phyloP scores from a whole-genome alignment of 2,888 invertebrate genomes.

The Pollenia labialis region DNA sequence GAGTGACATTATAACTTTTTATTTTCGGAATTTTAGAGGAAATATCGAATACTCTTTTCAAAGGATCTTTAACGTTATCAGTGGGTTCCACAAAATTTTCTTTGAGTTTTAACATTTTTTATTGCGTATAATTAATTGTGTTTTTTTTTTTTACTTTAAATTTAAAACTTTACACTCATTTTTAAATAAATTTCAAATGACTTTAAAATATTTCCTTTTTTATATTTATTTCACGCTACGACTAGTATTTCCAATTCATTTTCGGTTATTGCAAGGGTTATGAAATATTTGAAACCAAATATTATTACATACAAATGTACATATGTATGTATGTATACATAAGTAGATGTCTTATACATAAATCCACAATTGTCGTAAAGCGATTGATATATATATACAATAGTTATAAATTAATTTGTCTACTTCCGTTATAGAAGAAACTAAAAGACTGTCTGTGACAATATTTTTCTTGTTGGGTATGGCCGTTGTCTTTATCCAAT shows the following conservation, averaged over 20 bases:
- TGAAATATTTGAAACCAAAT: constrained; percentile 47
- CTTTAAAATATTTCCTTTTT: constrained; percentile 27
- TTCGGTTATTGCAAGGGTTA: constrained; percentile 20
- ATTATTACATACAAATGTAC: too few relatives aligned
- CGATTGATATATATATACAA: constrained; percentile 30
- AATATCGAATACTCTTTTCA: constrained; percentile 16
- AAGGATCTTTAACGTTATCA: not conserved
- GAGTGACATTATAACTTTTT: not conserved
- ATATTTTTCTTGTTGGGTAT: constrained; percentile 80
- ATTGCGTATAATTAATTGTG: not conserved
- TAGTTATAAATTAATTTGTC: not conserved
- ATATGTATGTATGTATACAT: too few relatives aligned
- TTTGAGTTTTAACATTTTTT: constrained; percentile 55
- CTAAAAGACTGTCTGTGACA: constrained; percentile 74
- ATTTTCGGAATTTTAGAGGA: constrained; percentile 15
- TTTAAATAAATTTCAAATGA: constrained; percentile 18
- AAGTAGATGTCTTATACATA: constrained; percentile 13
- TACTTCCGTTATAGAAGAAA: constrained; percentile 9
- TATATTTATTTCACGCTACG: not conserved
- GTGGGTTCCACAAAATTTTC: constrained; percentile 14
- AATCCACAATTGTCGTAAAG: constrained; percentile 36
- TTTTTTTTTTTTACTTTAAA: not conserved
- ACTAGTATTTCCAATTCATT: constrained; percentile 21
- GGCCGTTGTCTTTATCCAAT: constrained; percentile 74
- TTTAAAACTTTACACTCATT: not conserved